A percentile compares a stretch with the other conserved stretches of the same genome.
Conservation (phyloP, 1,140 invertebrate genomes). For the Leptopilina boulardi region DNA sequence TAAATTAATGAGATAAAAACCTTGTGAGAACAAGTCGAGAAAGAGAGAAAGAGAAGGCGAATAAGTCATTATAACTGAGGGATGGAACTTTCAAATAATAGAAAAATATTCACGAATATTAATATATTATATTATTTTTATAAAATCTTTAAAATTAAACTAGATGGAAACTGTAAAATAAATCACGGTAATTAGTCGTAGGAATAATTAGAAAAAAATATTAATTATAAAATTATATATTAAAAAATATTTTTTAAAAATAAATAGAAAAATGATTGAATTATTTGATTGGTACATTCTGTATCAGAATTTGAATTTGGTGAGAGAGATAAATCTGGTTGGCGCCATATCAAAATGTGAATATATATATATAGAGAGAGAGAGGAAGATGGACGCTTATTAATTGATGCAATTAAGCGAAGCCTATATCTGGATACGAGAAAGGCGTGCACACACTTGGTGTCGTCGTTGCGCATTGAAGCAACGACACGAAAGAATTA, state of each 20-base stretch:
- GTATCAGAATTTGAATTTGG: conserved; percentile 12
- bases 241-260: no score
- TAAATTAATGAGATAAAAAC: conserved; percentile 52
- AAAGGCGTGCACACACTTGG: conserved; percentile 36
- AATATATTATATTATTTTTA: no score
- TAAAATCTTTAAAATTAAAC: no score
- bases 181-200: no score
- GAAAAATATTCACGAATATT: no score
- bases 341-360: conserved; percentile 23
- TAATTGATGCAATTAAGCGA: conserved; percentile 65
- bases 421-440: conserved; percentile 50
- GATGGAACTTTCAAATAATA: no score
- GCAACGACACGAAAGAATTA: conserved; percentile 47
- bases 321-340: conserved; percentile 10
- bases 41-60: not conserved
- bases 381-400: conserved; percentile 54
- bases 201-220: no score
- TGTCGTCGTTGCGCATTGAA: conserved; percentile 50
- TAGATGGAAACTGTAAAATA: no score
- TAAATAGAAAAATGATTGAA: no score
- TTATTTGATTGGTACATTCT: no score
- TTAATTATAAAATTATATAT: no score
- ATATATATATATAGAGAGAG: no score
- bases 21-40: conserved; percentile 1
- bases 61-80: not conserved